These are phyloP conservation scores for Anoplolepis gracilipes DNA, from an alignment of 1,140 invertebrate genomes.

Conservation along the genomic window DNA sequence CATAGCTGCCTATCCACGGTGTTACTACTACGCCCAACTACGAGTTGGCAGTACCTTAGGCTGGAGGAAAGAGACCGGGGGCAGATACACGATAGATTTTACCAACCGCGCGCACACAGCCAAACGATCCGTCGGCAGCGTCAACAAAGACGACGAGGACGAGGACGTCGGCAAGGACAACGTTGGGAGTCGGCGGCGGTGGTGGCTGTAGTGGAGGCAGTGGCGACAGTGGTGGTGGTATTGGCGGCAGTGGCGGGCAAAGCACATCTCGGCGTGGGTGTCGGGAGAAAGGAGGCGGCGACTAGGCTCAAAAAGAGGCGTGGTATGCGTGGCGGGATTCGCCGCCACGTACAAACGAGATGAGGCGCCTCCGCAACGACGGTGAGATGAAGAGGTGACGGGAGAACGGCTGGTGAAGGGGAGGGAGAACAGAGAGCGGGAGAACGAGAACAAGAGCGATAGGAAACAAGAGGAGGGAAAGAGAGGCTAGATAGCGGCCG, in stretches of 20 bases:
- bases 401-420: conserved; percentile 27
- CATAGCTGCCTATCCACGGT: conserved; percentile 48
- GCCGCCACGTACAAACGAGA: conserved; percentile 60
- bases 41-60: not conserved
- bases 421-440: conserved; percentile 17
- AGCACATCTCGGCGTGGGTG: conserved; percentile 73
- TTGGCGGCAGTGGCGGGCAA: conserved; percentile 46
- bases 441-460: conserved; percentile 32
- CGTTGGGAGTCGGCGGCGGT: conserved; percentile 41
- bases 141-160: conserved; percentile 56
- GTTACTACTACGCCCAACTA: conserved; percentile 50
- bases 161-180: conserved; percentile 64
- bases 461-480: conserved; percentile 33
- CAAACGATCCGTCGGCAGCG: conserved; percentile 39
- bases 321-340: conserved; percentile 64
- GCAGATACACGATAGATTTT: conserved; percentile 24
- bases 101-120: conserved; percentile 43
- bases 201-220: conserved; percentile 47
- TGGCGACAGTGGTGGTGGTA: conserved; percentile 8
- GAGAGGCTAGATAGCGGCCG: conserved; percentile 48
- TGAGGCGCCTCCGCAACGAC: conserved; percentile 66
- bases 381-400: conserved; percentile 34
- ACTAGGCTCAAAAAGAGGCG: conserved; percentile 78
- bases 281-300: conserved; percentile 78
- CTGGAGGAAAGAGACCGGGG: not conserved